Evolutionary conservation across 2,113 vertebrate species (phyloP).

Genomic region (Progne subis): DNA sequence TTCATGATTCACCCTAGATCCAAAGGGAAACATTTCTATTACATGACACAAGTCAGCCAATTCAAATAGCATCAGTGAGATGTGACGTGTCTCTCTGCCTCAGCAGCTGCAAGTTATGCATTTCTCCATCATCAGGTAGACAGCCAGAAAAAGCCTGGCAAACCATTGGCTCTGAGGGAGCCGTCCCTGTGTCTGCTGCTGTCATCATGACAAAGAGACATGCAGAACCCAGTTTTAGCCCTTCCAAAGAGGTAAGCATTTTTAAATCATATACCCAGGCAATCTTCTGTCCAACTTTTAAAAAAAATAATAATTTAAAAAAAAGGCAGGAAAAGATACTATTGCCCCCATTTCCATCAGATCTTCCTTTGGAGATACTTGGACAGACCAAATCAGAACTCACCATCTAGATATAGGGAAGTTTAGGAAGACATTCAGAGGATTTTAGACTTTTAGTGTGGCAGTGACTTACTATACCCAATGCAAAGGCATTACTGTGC

Average conservation of each 20-base stretch:
- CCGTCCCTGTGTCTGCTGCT: not conserved
- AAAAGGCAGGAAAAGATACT: not conserved
- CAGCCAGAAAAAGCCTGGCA: not conserved
- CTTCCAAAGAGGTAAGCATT: not conserved
- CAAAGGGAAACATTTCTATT: not conserved
- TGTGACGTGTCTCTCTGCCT: not conserved
- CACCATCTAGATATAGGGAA: not conserved
- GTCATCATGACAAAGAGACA: not conserved
- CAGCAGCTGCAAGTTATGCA: not conserved
- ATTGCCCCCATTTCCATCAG: not conserved
- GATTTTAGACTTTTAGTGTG: not conserved
- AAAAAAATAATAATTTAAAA: not conserved
- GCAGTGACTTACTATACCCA: not conserved
- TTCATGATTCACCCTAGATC: not conserved
- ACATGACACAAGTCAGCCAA: accelerated
- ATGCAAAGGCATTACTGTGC: not conserved
- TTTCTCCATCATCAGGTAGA: not conserved
- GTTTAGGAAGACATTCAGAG: not conserved
- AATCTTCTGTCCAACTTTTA: not conserved
- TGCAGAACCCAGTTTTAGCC: not conserved
- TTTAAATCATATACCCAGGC: not conserved
- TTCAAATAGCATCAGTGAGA: not conserved
- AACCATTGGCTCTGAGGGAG: not conserved
- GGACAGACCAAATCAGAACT: not conserved
- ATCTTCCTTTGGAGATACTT: not conserved